Evolutionary conservation across 2,888 invertebrate species (phyloP).

Genomic region (Drosophila pegasa): DNA sequence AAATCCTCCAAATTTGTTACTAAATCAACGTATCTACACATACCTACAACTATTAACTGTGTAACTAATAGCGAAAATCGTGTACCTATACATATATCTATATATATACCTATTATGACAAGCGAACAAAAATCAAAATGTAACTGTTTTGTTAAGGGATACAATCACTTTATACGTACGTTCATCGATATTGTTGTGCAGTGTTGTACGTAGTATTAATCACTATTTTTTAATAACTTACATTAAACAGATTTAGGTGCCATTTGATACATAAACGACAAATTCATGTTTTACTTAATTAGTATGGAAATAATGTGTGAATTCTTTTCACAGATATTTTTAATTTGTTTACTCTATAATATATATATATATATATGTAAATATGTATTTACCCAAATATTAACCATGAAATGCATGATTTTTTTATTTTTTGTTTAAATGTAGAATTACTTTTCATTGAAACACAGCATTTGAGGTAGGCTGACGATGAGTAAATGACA

Average conservation of each 20-base stretch:
- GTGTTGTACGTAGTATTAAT: slow-evolving; percentile 49
- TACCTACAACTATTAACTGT: slow-evolving; percentile 28
- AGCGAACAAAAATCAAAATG: slow-evolving; percentile 68
- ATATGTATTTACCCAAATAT: neutral
- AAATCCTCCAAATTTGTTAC: slow-evolving; percentile 43
- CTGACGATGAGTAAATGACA: no score
- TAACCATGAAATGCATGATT: neutral
- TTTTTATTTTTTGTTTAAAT: neutral
- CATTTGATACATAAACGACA: slow-evolving; percentile 58
- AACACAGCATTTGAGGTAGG: no score
- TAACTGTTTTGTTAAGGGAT: slow-evolving; percentile 36
- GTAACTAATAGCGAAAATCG: slow-evolving; percentile 58
- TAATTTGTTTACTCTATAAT: neutral
- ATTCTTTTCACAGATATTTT: neutral
- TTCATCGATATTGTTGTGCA: slow-evolving; percentile 48
- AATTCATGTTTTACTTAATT: slow-evolving; percentile 12
- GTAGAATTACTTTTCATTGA: no score
- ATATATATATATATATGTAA: slow-evolving; percentile 8
- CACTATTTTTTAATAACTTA: slow-evolving; percentile 44
- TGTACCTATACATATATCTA: slow-evolving; percentile 57
- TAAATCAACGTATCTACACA: slow-evolving; percentile 31
- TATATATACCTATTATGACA: slow-evolving; percentile 18
- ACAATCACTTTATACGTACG: slow-evolving; percentile 23
- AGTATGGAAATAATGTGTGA: neutral
- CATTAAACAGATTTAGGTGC: slow-evolving; percentile 65